Base-by-base conservation (phyloP, 2,113 vertebrate species). In the Spea bombifrons region DNA sequence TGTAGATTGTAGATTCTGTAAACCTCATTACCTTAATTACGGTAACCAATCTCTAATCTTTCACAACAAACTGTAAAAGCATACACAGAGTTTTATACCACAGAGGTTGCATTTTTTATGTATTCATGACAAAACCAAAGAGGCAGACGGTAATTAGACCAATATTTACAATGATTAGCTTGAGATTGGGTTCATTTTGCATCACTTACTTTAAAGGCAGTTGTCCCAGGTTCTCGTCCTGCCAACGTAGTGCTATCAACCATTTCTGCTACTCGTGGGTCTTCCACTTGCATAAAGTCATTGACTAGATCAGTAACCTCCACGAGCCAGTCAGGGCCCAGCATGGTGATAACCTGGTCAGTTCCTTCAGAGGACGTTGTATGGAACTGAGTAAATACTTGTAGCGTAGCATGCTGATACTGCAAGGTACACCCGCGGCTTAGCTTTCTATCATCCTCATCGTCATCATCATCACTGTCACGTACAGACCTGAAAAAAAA, bases 351-450 rank as follows among this genome's bases (percentile, higher is more conserved):
- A 82, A 97, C 95, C 84, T 99, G 97, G 85, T 93, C 91, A 0
- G 93, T 96, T 82, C 97, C 96, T 84, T 99, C 97, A 0, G 93
- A 94, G 0, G 97, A 98, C 0, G 94, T 97, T 63, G 97, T 99
- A 88, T 99, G 96, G 89, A 99, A 99, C 90, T 99, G 97, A 75
- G 97, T 99, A 86, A 99, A 94, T 75, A 99, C 96, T 85, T 95
- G 94, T 55, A 99, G 90, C 1, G 94, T 90, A 78, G 96, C 86
- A 0, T 98, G 94, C 84, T 99, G 97, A 91, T 96, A 99, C 89
- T 99, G 97, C 67, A 99, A 90, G 47, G 97, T 92, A 77, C 97
- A 99, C 80, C 97, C 97, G 0, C 97, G 93, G 83, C 85, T 96
- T 69, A 93, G 85, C 12, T 92, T 94, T 44, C 92, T 88, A 65